These are phyloP conservation scores for Scortum barcoo DNA, from an alignment of 2,113 vertebrate species.

Conservation along the genomic window DNA sequence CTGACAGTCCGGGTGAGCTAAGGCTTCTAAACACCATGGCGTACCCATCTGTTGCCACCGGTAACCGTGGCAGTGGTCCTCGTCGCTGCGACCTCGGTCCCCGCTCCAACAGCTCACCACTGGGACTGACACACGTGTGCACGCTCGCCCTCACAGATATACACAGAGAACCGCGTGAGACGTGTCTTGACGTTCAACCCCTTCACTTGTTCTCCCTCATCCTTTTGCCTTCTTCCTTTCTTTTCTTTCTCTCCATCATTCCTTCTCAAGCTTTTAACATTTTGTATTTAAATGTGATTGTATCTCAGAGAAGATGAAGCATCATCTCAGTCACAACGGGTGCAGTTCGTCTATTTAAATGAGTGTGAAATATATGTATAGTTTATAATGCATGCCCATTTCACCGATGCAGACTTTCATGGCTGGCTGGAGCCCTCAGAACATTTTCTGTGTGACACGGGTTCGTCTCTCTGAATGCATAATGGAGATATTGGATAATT, in stretches of 20 bases:
- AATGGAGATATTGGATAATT: conserved; percentile 80
- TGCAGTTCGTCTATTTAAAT: conserved; percentile 35
- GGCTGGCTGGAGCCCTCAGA: conserved; percentile 45
- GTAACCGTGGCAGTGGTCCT: conserved; percentile 70
- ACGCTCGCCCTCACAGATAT: not conserved
- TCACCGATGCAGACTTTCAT: conserved; percentile 42
- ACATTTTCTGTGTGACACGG: conserved; percentile 59
- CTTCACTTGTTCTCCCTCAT: not conserved
- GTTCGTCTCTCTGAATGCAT: conserved; percentile 68
- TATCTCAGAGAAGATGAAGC: conserved; percentile 5
- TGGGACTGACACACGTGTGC: conserved; percentile 38
- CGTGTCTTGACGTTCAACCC: not conserved
- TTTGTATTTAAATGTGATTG: not conserved
- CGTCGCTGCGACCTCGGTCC: conserved; percentile 73
- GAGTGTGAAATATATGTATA: conserved; percentile 59
- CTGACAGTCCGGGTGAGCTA: conserved; percentile 62
- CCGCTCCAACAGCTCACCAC: conserved; percentile 54
- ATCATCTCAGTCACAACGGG: conserved; percentile 5
- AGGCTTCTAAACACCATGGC: conserved; percentile 68
- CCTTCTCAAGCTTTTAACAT: conserved; percentile 1
- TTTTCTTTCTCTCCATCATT: not conserved
- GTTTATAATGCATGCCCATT: conserved; percentile 50
- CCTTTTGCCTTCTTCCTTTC: not conserved
- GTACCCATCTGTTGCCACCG: conserved; percentile 76
- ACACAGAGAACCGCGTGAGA: conserved; percentile 23